phyloP scores from a whole-genome alignment of 2,113 vertebrate genomes.

The Drymodes brunneopygia region DNA sequence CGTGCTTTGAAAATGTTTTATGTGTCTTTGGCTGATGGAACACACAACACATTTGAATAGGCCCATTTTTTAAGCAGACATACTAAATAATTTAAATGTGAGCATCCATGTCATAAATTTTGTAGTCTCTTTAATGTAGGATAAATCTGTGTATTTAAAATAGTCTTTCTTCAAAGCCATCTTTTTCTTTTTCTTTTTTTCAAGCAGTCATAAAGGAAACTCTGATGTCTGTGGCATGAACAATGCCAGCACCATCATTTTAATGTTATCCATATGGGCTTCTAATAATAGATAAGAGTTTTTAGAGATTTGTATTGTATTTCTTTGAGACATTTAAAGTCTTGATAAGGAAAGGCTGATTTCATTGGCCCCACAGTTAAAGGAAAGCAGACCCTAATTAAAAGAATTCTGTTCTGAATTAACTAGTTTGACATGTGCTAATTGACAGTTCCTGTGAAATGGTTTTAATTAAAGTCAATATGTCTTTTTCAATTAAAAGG shows the following conservation, averaged over 20 bases:
- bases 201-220: slow-evolving; percentile 68
- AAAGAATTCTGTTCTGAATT: slow-evolving; percentile 85
- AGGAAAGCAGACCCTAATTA: slow-evolving; percentile 83
- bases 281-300: slow-evolving; percentile 81
- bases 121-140: slow-evolving; percentile 70
- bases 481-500: slow-evolving; percentile 86
- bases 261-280: slow-evolving; percentile 89
- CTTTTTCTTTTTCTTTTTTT: neutral
- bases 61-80: slow-evolving; percentile 73
- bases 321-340: slow-evolving; percentile 80
- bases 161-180: slow-evolving; percentile 74
- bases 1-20: slow-evolving; percentile 69
- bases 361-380: slow-evolving; percentile 77
- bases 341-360: slow-evolving; percentile 75
- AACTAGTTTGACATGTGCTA: slow-evolving; percentile 84
- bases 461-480: slow-evolving; percentile 87
- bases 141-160: slow-evolving; percentile 75
- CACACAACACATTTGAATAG: slow-evolving; percentile 72
- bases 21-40: slow-evolving; percentile 71
- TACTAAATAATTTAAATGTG: slow-evolving; percentile 79
- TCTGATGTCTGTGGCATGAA: slow-evolving; percentile 73
- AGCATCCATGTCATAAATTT: slow-evolving; percentile 74
- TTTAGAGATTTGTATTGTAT: slow-evolving; percentile 76
- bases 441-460: slow-evolving; percentile 85
- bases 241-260: slow-evolving; percentile 84